Base-by-base conservation (phyloP, 2,888 invertebrate species). In the Cryptocephalus primarius region DNA sequence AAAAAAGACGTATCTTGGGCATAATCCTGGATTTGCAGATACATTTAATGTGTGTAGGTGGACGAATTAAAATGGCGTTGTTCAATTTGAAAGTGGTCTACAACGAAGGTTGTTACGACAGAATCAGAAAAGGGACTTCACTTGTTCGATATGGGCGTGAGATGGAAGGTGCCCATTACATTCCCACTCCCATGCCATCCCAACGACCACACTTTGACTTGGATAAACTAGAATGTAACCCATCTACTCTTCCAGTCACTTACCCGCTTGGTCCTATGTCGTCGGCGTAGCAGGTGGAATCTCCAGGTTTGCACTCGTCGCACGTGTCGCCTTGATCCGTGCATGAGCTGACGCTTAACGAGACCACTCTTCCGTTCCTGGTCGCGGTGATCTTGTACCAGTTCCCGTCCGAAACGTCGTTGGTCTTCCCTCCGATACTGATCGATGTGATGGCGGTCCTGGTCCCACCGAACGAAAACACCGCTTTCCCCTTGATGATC, bases 331-430 rank as follows among this genome's bases (percentile, higher is more conserved):
- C 92, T 63, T 89, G 87, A 54, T 92, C 90, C 1, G 80, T 80
- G 62, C 92, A 93, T 31, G 78, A 73, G 1, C 88, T 82, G 3
- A 90, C 80, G 60, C 88, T 90, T 32, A 93, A 67, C 0, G 91
- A 90, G 56, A 90, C 83, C 0, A 91, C 89, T 53, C 88, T 76
- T 31, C 92, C 91, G 65, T 93, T 92, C 62, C 92, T 79, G 0
- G 90, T 92, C 0, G 91, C 92, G 1, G 88, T 91, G 12, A 95
- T 79, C 63, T 91, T 90, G 64, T 91, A 83, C 95, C 95, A 96
- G 53, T 79, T 79, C 1, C 93, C 93, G 67, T 93, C 87, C 1
- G 88, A 80, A 11, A 95, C 74, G 53, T 79, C 80, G 58, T 76
- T 76, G 11, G 74, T 75, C 48, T 75, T 75, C 42, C 78, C 75